A percentile compares a stretch with the other conserved stretches of the same genome.
Conservation (phyloP, 2,113 vertebrate species). For the Crotalus tigris region DNA sequence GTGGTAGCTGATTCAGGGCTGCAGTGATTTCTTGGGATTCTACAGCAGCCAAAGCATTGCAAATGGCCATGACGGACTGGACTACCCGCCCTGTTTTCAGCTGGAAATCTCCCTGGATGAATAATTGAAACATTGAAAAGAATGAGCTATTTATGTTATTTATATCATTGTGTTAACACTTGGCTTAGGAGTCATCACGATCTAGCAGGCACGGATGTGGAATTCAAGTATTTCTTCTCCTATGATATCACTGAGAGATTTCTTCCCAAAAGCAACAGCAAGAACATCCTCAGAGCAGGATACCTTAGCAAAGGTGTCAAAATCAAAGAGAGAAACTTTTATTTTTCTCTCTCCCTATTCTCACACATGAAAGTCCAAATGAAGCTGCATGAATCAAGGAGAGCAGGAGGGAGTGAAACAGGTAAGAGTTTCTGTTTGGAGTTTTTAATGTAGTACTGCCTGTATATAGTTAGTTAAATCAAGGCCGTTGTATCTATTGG, state of each 20-base stretch:
- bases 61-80: slow-evolving; percentile 93
- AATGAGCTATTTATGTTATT: not conserved
- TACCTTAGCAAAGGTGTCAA: not conserved
- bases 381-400: not conserved
- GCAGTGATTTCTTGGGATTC: slow-evolving; percentile 89
- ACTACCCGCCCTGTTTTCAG: slow-evolving; percentile 88
- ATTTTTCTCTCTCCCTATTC: not conserved
- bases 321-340: not conserved
- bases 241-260: not conserved
- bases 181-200: not conserved
- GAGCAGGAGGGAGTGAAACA: not conserved
- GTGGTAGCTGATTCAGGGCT: slow-evolving; percentile 89
- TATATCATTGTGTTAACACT: not conserved
- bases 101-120: slow-evolving; percentile 76
- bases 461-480: not conserved
- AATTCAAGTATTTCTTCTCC: not conserved
- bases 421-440: not conserved
- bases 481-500: not conserved
- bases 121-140: not conserved
- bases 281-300: not conserved
- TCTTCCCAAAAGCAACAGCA: not conserved
- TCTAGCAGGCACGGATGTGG: not conserved
- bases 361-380: not conserved
- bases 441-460: not conserved
- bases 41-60: slow-evolving; percentile 86